phyloP scores from a whole-genome alignment of 2,888 invertebrate genomes.

The Drosophila subquinaria region DNA sequence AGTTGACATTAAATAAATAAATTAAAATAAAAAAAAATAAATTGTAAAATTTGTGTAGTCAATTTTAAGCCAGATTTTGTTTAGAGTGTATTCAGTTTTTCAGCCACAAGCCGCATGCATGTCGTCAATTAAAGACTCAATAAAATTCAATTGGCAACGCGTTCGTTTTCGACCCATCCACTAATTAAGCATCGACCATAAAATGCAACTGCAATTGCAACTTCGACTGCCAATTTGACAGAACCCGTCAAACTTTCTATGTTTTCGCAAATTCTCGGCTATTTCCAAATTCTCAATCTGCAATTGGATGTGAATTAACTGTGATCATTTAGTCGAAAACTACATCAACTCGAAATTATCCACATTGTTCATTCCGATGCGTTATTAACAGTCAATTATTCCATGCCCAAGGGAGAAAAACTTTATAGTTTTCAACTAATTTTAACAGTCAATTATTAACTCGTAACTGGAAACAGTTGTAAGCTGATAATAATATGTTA shows the following conservation, averaged over 20 bases:
- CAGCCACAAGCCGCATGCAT: slow-evolving; percentile 51
- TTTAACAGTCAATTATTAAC: neutral
- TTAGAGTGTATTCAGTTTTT: neutral
- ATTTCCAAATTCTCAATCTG: slow-evolving; percentile 10
- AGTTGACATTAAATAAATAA: too few relatives aligned
- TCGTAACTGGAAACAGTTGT: neutral
- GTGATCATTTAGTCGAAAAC: slow-evolving; percentile 12
- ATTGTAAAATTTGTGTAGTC: neutral
- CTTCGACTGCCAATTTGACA: slow-evolving; percentile 25
- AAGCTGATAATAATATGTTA: neutral
- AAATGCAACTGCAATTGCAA: slow-evolving; percentile 31
- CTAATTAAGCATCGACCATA: slow-evolving; percentile 41
- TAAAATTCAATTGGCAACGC: slow-evolving; percentile 70
- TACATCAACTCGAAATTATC: slow-evolving; percentile 32
- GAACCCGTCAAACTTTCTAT: slow-evolving; percentile 17
- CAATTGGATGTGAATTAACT: slow-evolving; percentile 1
- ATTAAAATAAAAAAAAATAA: too few relatives aligned
- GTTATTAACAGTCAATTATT: neutral
- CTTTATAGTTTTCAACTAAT: too few relatives aligned
- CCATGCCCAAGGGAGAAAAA: neutral
- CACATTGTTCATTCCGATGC: slow-evolving; percentile 3
- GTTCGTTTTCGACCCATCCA: slow-evolving; percentile 21
- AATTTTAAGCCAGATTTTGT: neutral
- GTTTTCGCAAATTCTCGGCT: neutral
- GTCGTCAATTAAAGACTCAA: slow-evolving; percentile 76